Conservation (phyloP, 92 coral and sea anemone species). For the Epizoanthus stellaris region DNA sequence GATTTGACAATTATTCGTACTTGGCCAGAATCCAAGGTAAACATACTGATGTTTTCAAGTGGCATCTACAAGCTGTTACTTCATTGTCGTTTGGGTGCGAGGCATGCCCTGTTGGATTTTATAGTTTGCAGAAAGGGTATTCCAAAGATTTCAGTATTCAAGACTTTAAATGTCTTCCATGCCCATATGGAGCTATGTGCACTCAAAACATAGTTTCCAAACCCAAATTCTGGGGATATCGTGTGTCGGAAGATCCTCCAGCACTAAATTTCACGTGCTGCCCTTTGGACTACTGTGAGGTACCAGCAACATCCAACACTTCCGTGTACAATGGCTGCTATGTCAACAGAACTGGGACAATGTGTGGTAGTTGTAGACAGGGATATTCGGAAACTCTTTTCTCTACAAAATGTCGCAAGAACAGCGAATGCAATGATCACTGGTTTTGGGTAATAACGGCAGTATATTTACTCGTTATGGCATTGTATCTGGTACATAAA, state of each 20-base stretch:
- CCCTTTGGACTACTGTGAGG: conserved; percentile 45
- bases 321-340: conserved; percentile 43
- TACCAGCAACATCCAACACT: neutral
- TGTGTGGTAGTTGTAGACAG: conserved; percentile 58
- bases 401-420: conserved; percentile 41
- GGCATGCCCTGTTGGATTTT: neutral
- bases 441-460: conserved; percentile 49
- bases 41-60: neutral
- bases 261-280: conserved; percentile 38
- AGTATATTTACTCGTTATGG: conserved; percentile 3
- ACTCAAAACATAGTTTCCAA: conserved; percentile 32
- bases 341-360: conserved; percentile 52
- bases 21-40: no score
- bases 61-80: neutral
- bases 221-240: conserved; percentile 54
- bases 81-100: neutral
- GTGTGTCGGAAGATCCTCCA: neutral
- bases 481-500: conserved; percentile 45
- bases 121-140: neutral
- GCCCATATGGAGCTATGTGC: neutral
- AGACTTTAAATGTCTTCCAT: neutral
- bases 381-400: conserved; percentile 53
- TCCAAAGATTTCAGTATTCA: neutral
- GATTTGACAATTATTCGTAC: no score
- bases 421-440: conserved; percentile 44